Conservation (phyloP, 2,797 vertebrate species). For the Spinus olivaceus region DNA sequence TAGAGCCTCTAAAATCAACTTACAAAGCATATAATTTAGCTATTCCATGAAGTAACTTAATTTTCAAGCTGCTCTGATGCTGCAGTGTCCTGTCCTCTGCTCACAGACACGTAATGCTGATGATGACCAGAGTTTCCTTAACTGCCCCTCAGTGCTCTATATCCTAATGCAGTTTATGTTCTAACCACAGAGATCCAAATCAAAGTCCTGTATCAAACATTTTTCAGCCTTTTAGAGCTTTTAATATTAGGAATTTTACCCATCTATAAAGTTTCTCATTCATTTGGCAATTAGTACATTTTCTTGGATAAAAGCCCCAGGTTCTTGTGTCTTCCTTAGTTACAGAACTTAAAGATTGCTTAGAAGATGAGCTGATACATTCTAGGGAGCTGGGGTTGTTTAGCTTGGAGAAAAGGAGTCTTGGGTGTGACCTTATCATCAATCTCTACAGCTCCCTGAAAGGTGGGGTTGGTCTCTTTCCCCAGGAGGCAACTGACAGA, state of each 20-base stretch:
- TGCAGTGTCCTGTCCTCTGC: not conserved
- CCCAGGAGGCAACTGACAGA: not conserved
- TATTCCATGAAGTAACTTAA: not conserved
- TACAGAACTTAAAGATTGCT: not conserved
- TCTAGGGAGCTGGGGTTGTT: not conserved
- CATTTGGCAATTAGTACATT: not conserved
- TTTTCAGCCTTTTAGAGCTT: not conserved
- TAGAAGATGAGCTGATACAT: not conserved
- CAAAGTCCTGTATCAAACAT: not conserved
- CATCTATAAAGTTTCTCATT: not conserved
- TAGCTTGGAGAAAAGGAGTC: not conserved
- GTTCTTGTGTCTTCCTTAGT: not conserved
- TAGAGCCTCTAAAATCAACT: not conserved
- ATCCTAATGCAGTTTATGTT: not conserved
- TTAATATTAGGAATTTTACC: not conserved
- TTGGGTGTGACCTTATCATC: not conserved
- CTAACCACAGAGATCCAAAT: not conserved
- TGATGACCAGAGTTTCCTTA: not conserved
- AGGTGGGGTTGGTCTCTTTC: not conserved
- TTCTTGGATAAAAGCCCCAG: not conserved
- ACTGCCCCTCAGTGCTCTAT: not conserved
- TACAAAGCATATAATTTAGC: not conserved
- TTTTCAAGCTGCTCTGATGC: not conserved
- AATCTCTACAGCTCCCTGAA: not conserved
- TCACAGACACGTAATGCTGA: not conserved